These are phyloP conservation scores for Pachymerium ferrugineum DNA, from an alignment of 2,888 invertebrate species.

Conservation along the genomic window DNA sequence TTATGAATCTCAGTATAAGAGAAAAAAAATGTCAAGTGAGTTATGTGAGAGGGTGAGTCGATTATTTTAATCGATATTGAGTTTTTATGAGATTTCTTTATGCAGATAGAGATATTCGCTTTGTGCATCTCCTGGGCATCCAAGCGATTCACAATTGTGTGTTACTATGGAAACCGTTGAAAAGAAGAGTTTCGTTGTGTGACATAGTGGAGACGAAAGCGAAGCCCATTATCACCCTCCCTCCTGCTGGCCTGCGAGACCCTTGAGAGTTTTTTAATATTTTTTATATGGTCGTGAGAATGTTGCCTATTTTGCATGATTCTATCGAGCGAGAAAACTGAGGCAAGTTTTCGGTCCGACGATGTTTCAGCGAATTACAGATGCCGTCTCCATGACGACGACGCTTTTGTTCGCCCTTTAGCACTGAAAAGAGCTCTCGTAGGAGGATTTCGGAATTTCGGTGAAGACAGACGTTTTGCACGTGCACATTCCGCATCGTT, in stretches of 20 bases:
- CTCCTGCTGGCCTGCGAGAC: background rate
- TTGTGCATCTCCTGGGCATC: background rate
- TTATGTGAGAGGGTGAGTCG: too few species aligned
- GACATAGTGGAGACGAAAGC: background rate
- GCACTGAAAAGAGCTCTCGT: background rate
- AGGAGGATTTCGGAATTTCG: background rate
- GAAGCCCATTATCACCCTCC: conserved; percentile 18
- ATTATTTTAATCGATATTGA: background rate
- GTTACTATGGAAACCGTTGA: conserved; percentile 1
- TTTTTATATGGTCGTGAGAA: background rate
- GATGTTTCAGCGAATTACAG: too few species aligned
- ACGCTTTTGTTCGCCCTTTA: too few species aligned
- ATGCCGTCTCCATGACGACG: too few species aligned
- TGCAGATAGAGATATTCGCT: background rate
- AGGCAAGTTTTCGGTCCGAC: too few species aligned
- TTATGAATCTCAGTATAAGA: background rate
- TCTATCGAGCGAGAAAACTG: background rate
- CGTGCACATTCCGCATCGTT: conserved; percentile 19
- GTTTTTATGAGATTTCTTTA: background rate
- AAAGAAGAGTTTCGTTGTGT: background rate
- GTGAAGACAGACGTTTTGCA: conserved; percentile 13
- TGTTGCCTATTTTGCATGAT: conserved; percentile 11
- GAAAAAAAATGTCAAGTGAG: background rate
- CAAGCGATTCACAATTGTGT: background rate
- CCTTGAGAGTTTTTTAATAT: background rate